Evolutionary conservation across 2,888 invertebrate genomes (phyloP), one percentile per base, ranked within the genome.

Genomic region (Erebia aethiops): DNA sequence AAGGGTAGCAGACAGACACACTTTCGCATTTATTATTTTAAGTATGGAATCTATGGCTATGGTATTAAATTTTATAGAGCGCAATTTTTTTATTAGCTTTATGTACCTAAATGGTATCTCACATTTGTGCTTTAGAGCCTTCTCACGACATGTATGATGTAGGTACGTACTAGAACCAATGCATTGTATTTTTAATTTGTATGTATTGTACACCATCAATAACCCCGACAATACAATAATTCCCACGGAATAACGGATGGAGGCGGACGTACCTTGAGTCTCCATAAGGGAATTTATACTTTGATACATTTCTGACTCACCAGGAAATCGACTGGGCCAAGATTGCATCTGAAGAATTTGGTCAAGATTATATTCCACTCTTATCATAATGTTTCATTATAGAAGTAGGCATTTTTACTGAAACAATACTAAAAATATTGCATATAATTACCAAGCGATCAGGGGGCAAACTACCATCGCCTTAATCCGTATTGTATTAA

Each of bases 191-290:
- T 62, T 46, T 26, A 49, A 51, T 63, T 64, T 62, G 13, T 26
- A 49, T 13, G 61, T 49, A 54, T 41, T 64, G 54, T 54, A 18
- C 41, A 64, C 49, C 71, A 73, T 74, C 62, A 72, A 68, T 70
- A 67, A 73, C 18, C 49, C 41, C 18, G 49, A 65, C 63, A 64
- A 71, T 57, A 62, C 63, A 66, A 43, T 70, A 66, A 51, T 74
- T 74, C 74, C 65, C 72, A 74, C 74, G 70, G 18, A 58, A 41
- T 41, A 54, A 64, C 41, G 16, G 41, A 64, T 54, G 69, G 49
- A 51, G 54, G 67, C 73, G 71, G 73, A 69, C 67, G 43, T 41
- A 54, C 71, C 70, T 72, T 74, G 74, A 72, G 41, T 35, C 18
- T 51, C 11, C 63, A 41, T 71, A 63, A 56, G 63, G 67, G 65